phyloP scores from a whole-genome alignment of 2,888 invertebrate species.

The Leptinotarsa peninsularis region DNA sequence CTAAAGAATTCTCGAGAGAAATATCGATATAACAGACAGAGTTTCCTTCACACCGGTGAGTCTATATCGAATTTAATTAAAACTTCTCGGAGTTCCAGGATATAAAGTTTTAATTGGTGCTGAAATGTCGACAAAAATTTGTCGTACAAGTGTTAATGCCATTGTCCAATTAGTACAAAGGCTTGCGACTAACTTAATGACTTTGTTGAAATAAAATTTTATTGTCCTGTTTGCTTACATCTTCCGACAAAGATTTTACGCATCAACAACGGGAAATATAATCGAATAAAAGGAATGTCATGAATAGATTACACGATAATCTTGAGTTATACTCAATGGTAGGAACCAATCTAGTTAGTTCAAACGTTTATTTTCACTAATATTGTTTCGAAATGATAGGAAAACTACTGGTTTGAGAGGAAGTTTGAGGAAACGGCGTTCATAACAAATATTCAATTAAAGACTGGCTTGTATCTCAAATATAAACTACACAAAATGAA shows the following conservation, averaged over 20 bases:
- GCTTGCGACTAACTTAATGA: constrained; percentile 32
- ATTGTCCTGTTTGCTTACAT: constrained; percentile 27
- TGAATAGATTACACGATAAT: no score
- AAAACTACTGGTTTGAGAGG: no score
- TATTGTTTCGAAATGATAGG: no score
- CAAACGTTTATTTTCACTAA: no score
- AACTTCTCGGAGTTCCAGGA: constrained; percentile 28
- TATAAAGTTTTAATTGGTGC: constrained; percentile 40
- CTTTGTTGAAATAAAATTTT: constrained; percentile 33
- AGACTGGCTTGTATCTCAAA: no score
- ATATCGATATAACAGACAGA: constrained; percentile 13
- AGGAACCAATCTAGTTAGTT: no score
- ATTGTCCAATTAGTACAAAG: constrained; percentile 32
- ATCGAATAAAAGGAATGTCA: neutral
- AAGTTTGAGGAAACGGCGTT: no score
- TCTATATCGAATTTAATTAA: constrained; percentile 36
- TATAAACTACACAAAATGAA: no score
- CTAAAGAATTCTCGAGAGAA: neutral
- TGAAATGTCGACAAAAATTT: constrained; percentile 37
- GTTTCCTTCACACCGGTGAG: neutral
- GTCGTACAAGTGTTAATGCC: constrained; percentile 39
- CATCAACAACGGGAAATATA: constrained; percentile 4
- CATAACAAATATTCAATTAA: no score
- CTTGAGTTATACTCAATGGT: no score
- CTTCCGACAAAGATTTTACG: constrained; percentile 3